These are phyloP conservation scores for Enteromius afrohamiltoni DNA, from an alignment of 2,797 vertebrate genomes.

Conservation along the genomic window DNA sequence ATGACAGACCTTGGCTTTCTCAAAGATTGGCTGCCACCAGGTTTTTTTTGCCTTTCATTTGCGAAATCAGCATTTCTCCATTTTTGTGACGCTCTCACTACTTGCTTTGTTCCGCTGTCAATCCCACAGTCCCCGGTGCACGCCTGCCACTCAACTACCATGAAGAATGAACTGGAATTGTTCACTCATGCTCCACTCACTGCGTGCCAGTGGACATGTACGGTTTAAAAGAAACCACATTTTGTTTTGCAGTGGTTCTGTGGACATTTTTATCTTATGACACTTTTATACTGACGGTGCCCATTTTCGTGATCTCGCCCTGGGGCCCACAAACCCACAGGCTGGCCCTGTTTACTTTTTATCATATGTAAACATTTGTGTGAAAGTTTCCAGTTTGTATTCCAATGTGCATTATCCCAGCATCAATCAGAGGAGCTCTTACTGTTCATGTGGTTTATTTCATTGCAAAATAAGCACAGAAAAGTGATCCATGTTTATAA, in stretches of 20 bases:
- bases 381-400: constrained; percentile 12
- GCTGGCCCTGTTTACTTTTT: constrained; percentile 20
- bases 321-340: constrained; percentile 11
- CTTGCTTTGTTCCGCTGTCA: constrained; percentile 15
- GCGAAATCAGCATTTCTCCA: constrained; percentile 4
- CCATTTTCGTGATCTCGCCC: not conserved
- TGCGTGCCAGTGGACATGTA: not conserved
- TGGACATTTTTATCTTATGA: constrained; percentile 4
- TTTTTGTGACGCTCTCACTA: not conserved
- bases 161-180: constrained; percentile 7
- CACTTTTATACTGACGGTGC: not conserved
- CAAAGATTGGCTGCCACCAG: constrained; percentile 14
- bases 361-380: constrained; percentile 19
- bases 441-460: constrained; percentile 14
- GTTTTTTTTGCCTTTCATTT: constrained; percentile 1
- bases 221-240: constrained; percentile 5
- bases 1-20: constrained; percentile 14
- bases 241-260: not conserved
- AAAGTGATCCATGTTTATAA: constrained; percentile 33
- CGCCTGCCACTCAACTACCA: constrained; percentile 4
- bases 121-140: not conserved
- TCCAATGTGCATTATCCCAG: constrained; percentile 9
- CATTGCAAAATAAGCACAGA: constrained; percentile 31
- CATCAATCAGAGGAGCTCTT: not conserved
- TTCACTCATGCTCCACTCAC: not conserved